A percentile compares a stretch with the other conserved stretches of the same genome.
Evolutionary conservation across 2,888 invertebrate species (phyloP).

Genomic region (Agrotis exclamationis): DNA sequence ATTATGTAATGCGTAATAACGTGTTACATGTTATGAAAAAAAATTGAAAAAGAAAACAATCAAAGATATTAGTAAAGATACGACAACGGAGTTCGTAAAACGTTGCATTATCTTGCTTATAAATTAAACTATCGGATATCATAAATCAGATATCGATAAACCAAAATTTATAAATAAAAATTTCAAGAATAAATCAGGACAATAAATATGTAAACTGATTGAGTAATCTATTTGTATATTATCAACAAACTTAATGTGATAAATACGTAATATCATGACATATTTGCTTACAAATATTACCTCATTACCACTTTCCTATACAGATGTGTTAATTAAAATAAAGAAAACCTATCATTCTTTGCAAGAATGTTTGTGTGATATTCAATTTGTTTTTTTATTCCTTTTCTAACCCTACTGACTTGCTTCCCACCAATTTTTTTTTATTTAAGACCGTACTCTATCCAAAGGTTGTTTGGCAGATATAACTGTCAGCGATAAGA

Average conservation of each 20-base stretch:
- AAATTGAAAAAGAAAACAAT: too few relatives aligned
- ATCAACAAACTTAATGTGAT: constrained; percentile 14
- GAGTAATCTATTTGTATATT: not conserved
- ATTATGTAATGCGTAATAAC: too few relatives aligned
- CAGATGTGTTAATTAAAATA: not conserved
- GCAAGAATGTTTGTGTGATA: too few relatives aligned
- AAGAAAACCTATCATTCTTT: not conserved
- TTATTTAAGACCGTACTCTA: too few relatives aligned
- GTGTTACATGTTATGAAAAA: too few relatives aligned
- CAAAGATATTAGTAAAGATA: too few relatives aligned
- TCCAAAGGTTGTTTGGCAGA: too few relatives aligned
- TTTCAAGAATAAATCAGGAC: constrained; percentile 8
- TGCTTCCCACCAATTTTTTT: too few relatives aligned
- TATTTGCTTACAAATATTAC: constrained; percentile 12
- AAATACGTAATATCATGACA: constrained; percentile 14
- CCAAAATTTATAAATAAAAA: not conserved
- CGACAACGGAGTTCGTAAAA: not conserved
- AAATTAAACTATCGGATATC: not conserved
- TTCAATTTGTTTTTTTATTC: too few relatives aligned
- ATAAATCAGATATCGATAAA: constrained; percentile 2
- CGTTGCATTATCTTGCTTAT: not conserved
- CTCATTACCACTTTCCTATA: not conserved
- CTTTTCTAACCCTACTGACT: too few relatives aligned
- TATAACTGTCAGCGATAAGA: too few relatives aligned
- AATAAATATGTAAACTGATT: constrained; percentile 18